phyloP scores from a whole-genome alignment of 2,797 vertebrate genomes.

The Sorex maritimensis region DNA sequence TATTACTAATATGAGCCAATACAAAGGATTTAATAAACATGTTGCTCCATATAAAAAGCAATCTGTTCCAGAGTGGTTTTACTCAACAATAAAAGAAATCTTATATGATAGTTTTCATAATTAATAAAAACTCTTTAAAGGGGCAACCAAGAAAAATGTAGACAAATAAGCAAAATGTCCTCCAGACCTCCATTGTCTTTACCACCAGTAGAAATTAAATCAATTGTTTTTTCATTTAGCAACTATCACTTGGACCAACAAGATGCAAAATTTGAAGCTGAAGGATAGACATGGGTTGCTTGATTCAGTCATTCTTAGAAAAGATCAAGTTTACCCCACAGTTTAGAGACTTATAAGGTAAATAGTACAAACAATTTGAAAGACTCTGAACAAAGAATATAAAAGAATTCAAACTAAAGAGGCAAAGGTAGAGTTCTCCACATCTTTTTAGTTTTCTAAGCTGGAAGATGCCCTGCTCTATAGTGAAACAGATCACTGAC shows the following conservation, averaged over 20 bases:
- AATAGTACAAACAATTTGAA: background rate
- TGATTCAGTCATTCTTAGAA: slow-evolving; percentile 33
- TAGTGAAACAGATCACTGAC: background rate
- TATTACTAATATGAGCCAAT: background rate
- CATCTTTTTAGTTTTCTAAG: too few relatives aligned
- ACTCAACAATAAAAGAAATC: background rate
- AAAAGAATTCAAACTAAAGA: background rate
- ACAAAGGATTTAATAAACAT: background rate
- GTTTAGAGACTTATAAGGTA: background rate
- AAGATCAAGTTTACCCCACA: background rate
- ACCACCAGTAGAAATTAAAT: background rate
- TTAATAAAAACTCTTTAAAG: background rate
- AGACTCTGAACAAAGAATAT: background rate
- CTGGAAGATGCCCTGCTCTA: too few relatives aligned
- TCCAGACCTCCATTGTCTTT: background rate
- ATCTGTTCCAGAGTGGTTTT: background rate
- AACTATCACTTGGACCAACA: background rate
- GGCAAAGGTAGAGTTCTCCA: too few relatives aligned
- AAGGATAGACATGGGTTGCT: background rate
- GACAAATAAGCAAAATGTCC: background rate
- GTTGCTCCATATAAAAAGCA: background rate
- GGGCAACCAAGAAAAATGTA: background rate
- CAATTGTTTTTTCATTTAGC: background rate
- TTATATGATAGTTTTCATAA: slow-evolving; percentile 2
- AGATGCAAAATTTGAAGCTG: background rate